Base-by-base conservation (phyloP, 2,797 vertebrate genomes). In the Pseudomugil gertrudae region DNA sequence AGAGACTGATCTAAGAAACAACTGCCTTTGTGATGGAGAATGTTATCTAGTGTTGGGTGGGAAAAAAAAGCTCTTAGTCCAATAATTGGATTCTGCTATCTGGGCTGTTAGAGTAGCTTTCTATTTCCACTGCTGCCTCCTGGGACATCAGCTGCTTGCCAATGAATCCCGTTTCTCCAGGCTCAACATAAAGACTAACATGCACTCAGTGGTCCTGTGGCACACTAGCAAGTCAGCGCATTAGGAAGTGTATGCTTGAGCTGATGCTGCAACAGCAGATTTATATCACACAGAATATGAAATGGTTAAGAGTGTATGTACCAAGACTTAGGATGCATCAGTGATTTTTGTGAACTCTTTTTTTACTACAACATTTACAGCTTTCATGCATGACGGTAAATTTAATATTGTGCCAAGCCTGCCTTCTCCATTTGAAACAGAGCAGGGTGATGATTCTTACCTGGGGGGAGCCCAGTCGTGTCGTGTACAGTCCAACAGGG, bases 391-490 rank as follows among this genome's bases (percentile, higher is more conserved):
- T 62, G 68, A 74, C 79, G 70, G 65, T 70, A 64, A 73, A 77
- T 69, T 57, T 65, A 60, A 69, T 47, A 64, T 40, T 35, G 51
- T 56, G 73, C 57, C 67, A 59, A 79, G 64, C 24, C 51, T 56
- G 63, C 17, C 62, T 69, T 62, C 24, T 58, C 1, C n/a, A 29
- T 17, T 19, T 54, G 26, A 54, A 52, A 66, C 15, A 15, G 4
- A 58, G 26, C 2, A 27, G 30, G 9, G 14, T n/a, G 33, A 35
- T 48, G 3, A 82, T 55, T 24, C 81, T 95, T 92, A 99, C 98
- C 98, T 94, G 52, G 98, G 98, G 54, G 98, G 98, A 1, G 98
- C 98, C 98, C 98, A 99, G 87, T 99, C 98, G 2, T 99, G 98
- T 57, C 97, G 94, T 0, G 98, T 99, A 77, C 98, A 99, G 92